Conservation (phyloP, 2,797 vertebrate species). For the Scyliorhinus canicula region DNA sequence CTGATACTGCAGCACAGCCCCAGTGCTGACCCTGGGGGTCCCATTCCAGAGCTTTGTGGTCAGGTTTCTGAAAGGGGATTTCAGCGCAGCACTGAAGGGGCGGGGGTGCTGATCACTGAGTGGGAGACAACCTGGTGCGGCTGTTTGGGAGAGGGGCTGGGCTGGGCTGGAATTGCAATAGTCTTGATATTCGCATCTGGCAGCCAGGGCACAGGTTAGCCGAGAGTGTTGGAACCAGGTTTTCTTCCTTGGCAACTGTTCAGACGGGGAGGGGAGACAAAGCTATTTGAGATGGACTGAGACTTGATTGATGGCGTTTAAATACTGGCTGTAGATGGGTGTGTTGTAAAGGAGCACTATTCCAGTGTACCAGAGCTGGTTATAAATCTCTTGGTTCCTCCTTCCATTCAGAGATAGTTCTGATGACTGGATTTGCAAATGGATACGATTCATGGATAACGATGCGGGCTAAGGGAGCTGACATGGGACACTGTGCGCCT, state of each 20-base stretch:
- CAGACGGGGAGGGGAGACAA: background rate
- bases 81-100: background rate
- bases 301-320: background rate
- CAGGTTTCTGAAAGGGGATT: too few relatives aligned
- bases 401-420: background rate
- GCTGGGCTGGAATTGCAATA: background rate
- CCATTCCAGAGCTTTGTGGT: too few relatives aligned
- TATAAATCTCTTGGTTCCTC: background rate
- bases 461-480: background rate
- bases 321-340: background rate
- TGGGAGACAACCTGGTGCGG: background rate
- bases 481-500: background rate
- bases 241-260: too few relatives aligned
- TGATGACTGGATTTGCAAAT: background rate
- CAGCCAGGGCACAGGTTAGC: background rate
- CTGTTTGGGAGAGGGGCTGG: background rate
- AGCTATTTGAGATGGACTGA: too few relatives aligned
- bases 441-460: background rate
- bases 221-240: background rate
- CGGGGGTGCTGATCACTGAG: background rate
- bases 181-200: background rate
- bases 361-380: background rate
- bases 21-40: background rate
- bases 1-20: background rate
- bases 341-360: background rate